Conservation (phyloP, 2,113 vertebrate genomes). For the Aythya baeri region DNA sequence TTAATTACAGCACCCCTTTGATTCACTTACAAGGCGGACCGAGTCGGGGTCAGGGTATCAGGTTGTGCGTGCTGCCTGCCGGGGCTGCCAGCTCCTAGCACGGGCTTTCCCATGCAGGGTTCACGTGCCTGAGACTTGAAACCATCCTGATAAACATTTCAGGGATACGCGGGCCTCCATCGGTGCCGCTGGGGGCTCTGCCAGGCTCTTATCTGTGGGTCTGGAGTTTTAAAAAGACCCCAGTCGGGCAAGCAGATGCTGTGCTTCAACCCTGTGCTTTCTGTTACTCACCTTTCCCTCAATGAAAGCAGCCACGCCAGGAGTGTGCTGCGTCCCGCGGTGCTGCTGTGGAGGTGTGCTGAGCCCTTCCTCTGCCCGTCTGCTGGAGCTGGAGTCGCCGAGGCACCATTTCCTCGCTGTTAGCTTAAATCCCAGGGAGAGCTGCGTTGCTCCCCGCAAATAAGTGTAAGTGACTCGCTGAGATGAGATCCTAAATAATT, state of each 20-base stretch:
- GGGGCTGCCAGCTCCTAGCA: neutral
- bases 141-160: neutral
- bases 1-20: conserved; percentile 43
- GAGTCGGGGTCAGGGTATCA: neutral
- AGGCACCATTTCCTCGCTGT: conserved; percentile 7
- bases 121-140: neutral
- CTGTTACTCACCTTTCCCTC: neutral
- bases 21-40: conserved; percentile 16
- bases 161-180: neutral
- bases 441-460: neutral
- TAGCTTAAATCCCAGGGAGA: conserved; percentile 37
- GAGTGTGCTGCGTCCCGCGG: accelerated
- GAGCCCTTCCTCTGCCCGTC: neutral
- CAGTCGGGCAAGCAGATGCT: neutral
- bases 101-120: neutral
- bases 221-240: neutral
- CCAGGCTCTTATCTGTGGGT: neutral
- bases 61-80: conserved; percentile 4
- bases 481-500: conserved; percentile 49
- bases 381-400: neutral
- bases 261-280: neutral
- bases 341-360: neutral
- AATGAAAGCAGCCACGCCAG: neutral
- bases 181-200: neutral
- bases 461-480: conserved; percentile 40